These are phyloP conservation scores for Biston stratarius DNA, from an alignment of 2,888 invertebrate species.

Conservation along the genomic window DNA sequence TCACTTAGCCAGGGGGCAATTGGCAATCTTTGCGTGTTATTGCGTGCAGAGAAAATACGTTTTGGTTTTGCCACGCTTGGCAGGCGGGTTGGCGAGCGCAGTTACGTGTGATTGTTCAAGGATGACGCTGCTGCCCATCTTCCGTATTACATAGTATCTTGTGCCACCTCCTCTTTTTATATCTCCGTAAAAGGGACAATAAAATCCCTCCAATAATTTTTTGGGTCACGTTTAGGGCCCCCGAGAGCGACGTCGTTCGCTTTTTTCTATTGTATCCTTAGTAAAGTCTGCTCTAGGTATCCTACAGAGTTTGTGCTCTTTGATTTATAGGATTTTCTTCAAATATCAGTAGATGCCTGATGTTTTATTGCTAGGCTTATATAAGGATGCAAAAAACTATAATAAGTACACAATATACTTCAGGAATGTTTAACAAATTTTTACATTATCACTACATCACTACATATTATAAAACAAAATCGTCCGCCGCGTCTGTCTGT, in stretches of 20 bases:
- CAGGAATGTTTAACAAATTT: neutral
- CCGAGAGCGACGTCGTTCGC: conserved; percentile 27
- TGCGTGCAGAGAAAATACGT: too few relatives aligned
- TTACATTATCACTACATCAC: too few relatives aligned
- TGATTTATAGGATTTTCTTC: conserved; percentile 10
- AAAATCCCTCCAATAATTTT: conserved; percentile 41
- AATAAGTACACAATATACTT: neutral
- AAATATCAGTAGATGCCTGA: conserved; percentile 1
- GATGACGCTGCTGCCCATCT: too few relatives aligned
- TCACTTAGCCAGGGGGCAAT: too few relatives aligned
- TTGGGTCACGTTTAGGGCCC: conserved; percentile 37
- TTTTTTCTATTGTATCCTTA: conserved; percentile 21
- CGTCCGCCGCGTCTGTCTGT: too few relatives aligned
- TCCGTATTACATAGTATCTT: too few relatives aligned
- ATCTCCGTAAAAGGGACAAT: conserved; percentile 23
- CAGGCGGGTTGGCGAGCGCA: too few relatives aligned
- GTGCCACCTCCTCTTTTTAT: neutral
- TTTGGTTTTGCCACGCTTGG: too few relatives aligned
- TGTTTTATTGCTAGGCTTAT: neutral
- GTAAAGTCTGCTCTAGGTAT: conserved; percentile 26
- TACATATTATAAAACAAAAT: too few relatives aligned
- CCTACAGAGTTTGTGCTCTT: neutral
- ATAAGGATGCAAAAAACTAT: neutral
- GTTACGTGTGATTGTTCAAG: too few relatives aligned
- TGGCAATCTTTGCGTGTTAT: too few relatives aligned